phyloP scores from a whole-genome alignment of 2,888 invertebrate genomes.

The Ochropleura leucogaster region DNA sequence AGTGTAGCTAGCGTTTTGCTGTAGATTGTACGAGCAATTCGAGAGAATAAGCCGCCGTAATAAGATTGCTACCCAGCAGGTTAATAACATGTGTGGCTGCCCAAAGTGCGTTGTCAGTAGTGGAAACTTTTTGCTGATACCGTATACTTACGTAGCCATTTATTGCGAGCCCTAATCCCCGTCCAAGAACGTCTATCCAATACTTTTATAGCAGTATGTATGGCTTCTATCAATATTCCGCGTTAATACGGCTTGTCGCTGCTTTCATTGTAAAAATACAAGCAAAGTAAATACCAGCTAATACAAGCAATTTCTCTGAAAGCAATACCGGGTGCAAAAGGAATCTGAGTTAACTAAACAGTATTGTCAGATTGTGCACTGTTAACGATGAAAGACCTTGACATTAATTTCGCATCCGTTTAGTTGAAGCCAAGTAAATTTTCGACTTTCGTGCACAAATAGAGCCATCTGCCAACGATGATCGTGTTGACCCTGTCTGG shows the following conservation, averaged over 20 bases:
- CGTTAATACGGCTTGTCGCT: slow-evolving; percentile 19
- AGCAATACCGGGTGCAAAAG: not conserved
- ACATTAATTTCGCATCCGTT: slow-evolving; percentile 15
- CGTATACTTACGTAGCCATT: not conserved
- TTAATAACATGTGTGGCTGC: not conserved
- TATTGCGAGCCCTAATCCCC: slow-evolving; percentile 10
- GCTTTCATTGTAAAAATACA: not conserved
- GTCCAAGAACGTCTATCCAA: slow-evolving; percentile 25
- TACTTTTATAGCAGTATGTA: slow-evolving; percentile 43
- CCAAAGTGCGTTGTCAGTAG: not conserved
- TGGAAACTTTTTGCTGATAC: not conserved
- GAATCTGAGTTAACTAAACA: not conserved
- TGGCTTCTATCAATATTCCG: slow-evolving; percentile 51
- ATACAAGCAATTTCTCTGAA: no score
- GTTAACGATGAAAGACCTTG: slow-evolving; percentile 6
- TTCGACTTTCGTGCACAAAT: slow-evolving; percentile 17
- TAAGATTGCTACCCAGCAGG: no score
- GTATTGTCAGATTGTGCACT: not conserved
- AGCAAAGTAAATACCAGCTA: no score
- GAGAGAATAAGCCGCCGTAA: not conserved
- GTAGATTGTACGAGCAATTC: not conserved
- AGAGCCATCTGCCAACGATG: slow-evolving; percentile 12
- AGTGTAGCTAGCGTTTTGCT: not conserved
- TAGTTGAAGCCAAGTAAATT: slow-evolving; percentile 21
- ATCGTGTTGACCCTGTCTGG: slow-evolving; percentile 9